Evolutionary conservation across 2,113 vertebrate species (phyloP).

Genomic region (Rattus rattus): DNA sequence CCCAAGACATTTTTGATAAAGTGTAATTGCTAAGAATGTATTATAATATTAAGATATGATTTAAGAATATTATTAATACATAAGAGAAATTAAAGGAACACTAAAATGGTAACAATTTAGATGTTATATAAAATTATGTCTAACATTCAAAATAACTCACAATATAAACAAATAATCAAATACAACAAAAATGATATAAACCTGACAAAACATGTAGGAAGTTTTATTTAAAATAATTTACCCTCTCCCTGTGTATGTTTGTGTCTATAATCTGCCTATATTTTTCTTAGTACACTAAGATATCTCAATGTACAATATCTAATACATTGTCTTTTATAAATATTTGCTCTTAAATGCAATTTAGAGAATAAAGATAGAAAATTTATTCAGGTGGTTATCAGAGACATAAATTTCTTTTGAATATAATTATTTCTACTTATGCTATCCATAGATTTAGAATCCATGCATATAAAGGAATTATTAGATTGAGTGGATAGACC

Average conservation of each 20-base stretch:
- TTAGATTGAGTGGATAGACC: not conserved
- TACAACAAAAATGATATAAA: not conserved
- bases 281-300: not conserved
- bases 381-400: not conserved
- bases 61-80: not conserved
- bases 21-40: not conserved
- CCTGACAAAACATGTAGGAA: not conserved
- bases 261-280: not conserved
- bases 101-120: not conserved
- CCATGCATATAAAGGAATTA: not conserved
- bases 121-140: not conserved
- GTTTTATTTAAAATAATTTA: not conserved
- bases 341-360: not conserved
- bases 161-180: not conserved
- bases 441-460: not conserved
- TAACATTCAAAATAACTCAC: not conserved
- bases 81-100: not conserved
- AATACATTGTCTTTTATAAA: not conserved
- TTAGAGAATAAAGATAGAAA: not conserved
- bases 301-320: not conserved
- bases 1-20: not conserved
- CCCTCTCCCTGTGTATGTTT: too few relatives aligned
- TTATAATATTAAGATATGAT: not conserved
- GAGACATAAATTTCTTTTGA: not conserved
- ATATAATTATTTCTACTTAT: not conserved